A percentile compares a stretch with the other conserved stretches of the same genome.
Evolutionary conservation across 2,113 vertebrate genomes (phyloP).

Genomic region (Plestiodon gilberti): DNA sequence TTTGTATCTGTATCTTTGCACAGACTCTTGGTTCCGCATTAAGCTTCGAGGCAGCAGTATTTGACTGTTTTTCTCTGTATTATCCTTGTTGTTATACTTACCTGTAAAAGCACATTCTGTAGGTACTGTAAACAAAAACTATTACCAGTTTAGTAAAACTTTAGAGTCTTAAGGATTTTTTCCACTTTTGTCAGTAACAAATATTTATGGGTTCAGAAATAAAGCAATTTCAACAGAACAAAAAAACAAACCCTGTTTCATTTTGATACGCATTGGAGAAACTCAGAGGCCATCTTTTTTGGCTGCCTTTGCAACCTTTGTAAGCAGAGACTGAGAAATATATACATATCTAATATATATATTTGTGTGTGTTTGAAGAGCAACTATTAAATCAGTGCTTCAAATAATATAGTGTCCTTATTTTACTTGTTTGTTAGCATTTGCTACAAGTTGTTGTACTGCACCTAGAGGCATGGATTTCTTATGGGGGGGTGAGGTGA

Average conservation of each 20-base stretch:
- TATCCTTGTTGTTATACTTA: slow-evolving; percentile 82
- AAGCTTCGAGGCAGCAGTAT: slow-evolving; percentile 81
- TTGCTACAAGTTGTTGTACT: not conserved
- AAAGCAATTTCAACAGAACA: slow-evolving; percentile 82
- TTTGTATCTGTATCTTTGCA: slow-evolving; percentile 81
- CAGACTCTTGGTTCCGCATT: slow-evolving; percentile 74
- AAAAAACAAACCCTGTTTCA: slow-evolving; percentile 27
- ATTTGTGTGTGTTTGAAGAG: slow-evolving; percentile 35
- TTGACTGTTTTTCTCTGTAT: slow-evolving; percentile 86
- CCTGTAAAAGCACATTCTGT: slow-evolving; percentile 88
- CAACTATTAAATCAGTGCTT: slow-evolving; percentile 57
- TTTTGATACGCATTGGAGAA: slow-evolving; percentile 42
- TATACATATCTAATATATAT: slow-evolving; percentile 43
- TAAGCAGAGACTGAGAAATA: slow-evolving; percentile 49
- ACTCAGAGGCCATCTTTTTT: slow-evolving; percentile 33
- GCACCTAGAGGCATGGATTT: not conserved
- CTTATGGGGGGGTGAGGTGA: not conserved
- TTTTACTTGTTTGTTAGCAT: not conserved
- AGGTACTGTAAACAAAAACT: slow-evolving; percentile 82
- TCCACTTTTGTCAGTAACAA: slow-evolving; percentile 88
- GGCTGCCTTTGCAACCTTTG: slow-evolving; percentile 53
- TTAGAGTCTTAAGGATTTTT: slow-evolving; percentile 85
- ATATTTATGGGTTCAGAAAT: slow-evolving; percentile 87
- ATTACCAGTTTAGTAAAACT: slow-evolving; percentile 81
- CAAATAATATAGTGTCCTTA: slow-evolving; percentile 39